Conservation (phyloP, 1,140 invertebrate genomes). For the Periplaneta americana region DNA sequence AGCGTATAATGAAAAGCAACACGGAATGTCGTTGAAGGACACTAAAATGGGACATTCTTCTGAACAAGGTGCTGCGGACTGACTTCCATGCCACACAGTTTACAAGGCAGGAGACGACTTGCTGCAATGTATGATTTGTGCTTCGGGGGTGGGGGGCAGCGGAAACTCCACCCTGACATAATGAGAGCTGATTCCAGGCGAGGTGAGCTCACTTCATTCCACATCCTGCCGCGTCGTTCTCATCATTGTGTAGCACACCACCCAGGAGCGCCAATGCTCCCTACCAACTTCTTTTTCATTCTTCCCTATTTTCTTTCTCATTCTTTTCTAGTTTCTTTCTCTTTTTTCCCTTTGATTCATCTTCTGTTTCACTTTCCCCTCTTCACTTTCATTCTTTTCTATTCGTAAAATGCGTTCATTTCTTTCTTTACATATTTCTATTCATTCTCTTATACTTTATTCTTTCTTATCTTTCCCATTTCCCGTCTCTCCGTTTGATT, state of each 20-base stretch:
- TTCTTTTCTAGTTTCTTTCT: neutral
- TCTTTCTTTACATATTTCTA: neutral
- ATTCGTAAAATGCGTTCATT: too few species aligned
- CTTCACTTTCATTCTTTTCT: too few species aligned
- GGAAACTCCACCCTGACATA: constrained; percentile 4
- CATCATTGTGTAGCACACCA: neutral
- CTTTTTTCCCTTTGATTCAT: neutral
- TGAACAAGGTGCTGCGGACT: too few species aligned
- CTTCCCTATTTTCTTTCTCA: neutral
- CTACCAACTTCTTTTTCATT: neutral
- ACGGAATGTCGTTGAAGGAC: too few species aligned
- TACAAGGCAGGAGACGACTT: too few species aligned
- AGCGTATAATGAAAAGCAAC: too few species aligned
- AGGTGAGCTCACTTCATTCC: constrained; percentile 4
- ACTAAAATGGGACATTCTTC: too few species aligned
- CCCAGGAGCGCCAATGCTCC: neutral
- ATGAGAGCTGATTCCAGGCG: constrained; percentile 6
- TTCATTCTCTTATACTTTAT: neutral
- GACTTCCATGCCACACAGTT: too few species aligned
- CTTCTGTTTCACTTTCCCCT: too few species aligned
- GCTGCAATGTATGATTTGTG: too few species aligned
- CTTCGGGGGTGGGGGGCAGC: too few species aligned
- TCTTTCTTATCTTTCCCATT: neutral
- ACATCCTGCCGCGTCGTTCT: neutral
- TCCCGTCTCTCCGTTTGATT: neutral